Conservation (phyloP, 2,888 invertebrate genomes). For the Macrophya annulata region DNA sequence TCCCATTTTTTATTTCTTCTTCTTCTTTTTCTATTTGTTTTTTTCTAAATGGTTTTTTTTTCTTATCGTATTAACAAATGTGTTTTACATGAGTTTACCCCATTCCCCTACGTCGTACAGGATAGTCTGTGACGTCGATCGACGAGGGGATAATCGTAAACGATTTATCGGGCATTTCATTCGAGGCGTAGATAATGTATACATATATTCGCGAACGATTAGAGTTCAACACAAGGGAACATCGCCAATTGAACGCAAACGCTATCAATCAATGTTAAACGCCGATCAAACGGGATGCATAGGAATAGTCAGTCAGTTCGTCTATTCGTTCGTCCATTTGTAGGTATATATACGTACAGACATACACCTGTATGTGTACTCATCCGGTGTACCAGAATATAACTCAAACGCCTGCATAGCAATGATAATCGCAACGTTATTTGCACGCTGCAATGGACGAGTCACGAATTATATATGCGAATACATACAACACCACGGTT, state of each 20-base stretch:
- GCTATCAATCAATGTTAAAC: slow-evolving; percentile 69
- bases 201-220: slow-evolving; percentile 52
- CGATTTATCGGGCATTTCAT: slow-evolving; percentile 65
- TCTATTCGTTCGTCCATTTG: background rate
- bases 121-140: background rate
- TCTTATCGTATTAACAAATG: background rate
- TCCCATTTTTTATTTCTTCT: background rate
- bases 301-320: slow-evolving; percentile 11
- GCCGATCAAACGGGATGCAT: slow-evolving; percentile 63
- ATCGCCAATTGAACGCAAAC: slow-evolving; percentile 64
- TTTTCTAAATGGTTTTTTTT: background rate
- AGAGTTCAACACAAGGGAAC: slow-evolving; percentile 59
- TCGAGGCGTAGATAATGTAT: slow-evolving; percentile 59
- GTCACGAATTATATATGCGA: background rate
- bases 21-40: too few relatives aligned
- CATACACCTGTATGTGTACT: slow-evolving; percentile 16
- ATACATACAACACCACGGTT: too few relatives aligned
- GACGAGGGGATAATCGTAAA: slow-evolving; percentile 62
- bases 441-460: background rate
- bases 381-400: slow-evolving; percentile 27
- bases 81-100: background rate
- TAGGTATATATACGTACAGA: background rate
- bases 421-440: slow-evolving; percentile 41
- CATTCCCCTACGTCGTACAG: background rate
- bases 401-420: slow-evolving; percentile 44